These are phyloP conservation scores for Ericerus pela DNA, from an alignment of 1,140 invertebrate genomes.

Conservation along the genomic window DNA sequence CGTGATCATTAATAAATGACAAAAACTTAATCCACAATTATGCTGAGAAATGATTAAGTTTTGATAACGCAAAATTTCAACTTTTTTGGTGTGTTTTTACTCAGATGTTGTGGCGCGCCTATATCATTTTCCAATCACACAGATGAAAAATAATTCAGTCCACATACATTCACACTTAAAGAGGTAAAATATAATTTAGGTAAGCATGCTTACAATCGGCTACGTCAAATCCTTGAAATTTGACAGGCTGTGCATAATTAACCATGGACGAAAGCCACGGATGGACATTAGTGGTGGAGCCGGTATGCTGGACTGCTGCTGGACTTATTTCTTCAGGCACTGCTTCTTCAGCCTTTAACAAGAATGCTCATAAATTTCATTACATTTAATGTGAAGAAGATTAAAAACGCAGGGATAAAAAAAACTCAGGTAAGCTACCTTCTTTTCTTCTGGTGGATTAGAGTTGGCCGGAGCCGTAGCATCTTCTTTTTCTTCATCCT, in stretches of 20 bases:
- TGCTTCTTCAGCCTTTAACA: neutral
- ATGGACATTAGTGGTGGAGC: slow-evolving; percentile 97
- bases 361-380: neutral
- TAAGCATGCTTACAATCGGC: slow-evolving; percentile 93
- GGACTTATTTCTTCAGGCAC: slow-evolving; percentile 28
- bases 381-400: slow-evolving; percentile 11
- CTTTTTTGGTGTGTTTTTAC: too few species aligned
- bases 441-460: slow-evolving; percentile 39
- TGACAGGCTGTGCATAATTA: slow-evolving; percentile 98
- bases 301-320: slow-evolving; percentile 67
- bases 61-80: too few species aligned
- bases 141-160: too few species aligned
- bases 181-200: too few species aligned
- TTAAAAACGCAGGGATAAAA: neutral
- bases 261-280: slow-evolving; percentile 96
- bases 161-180: too few species aligned
- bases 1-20: too few species aligned
- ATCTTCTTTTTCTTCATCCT: slow-evolving; percentile 77
- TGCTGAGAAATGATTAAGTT: too few species aligned
- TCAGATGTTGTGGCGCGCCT: too few species aligned
- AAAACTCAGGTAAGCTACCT: slow-evolving; percentile 34
- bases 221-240: slow-evolving; percentile 95
- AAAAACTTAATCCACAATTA: too few species aligned
- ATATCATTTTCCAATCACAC: too few species aligned
- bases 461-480: slow-evolving; percentile 49